Base-by-base conservation (phyloP, 2,888 invertebrate genomes). In the Syrphus vitripennis region DNA sequence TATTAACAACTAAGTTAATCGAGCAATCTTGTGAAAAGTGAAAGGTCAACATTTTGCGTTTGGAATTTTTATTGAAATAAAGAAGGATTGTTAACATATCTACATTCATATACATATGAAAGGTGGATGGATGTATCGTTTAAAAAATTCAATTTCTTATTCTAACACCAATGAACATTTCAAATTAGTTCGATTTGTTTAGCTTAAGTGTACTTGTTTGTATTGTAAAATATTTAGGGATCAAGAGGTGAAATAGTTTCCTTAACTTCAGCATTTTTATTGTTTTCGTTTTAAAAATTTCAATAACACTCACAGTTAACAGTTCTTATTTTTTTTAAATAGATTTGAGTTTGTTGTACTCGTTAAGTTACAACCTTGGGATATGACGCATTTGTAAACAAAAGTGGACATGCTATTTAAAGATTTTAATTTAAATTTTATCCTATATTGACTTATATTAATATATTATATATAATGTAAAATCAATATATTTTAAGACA, bases 11-110 rank as follows among this genome's bases (percentile, higher is more conserved):
- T 12, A n/a, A 40, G 7, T 12, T 14, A 12, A 16, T 7, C 29
- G 19, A 29, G 6, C 7, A 53, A 65, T 29, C 53, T 67, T 42
- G 34, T 70, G 40, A 40, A 40, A 77, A 77, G 53, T 19, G 9
- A 61, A 77, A 61, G 59, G 69, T 77, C 78, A 77, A 21, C 5
- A 19, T 24, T 57, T 57, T n/a, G n/a, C n/a, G n/a, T 45, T 26
- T 21, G 16, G n/a, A 24, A 21, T 34, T 29, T 29, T 1, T 5
- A 21, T 10, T 4, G 19, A 31, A 31, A 24, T 2, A 4, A 26
- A 24, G 1, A 37, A 2, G 3, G 16, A 24, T 61, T 37, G 10
- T 57, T 14, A 40, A 26, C 2, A 61, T 24, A 10, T n/a, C n/a
- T n/a, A n/a, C n/a, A n/a, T n/a, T n/a, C n/a, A n/a, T n/a, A n/a